Evolutionary conservation across 1,140 invertebrate species (phyloP).

Genomic region (Batillaria attramentaria): DNA sequence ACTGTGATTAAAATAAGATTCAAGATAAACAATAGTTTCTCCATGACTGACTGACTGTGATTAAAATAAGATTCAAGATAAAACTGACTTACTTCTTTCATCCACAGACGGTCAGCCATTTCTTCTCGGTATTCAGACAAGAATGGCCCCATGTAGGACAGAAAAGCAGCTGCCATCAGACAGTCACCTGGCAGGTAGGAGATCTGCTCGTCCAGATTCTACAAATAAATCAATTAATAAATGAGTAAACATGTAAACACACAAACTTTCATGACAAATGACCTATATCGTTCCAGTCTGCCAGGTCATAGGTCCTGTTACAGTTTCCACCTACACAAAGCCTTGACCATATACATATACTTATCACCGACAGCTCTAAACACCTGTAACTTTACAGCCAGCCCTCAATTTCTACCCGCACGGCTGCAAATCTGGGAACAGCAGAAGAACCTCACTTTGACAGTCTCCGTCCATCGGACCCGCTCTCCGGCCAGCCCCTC

Average conservation of each 20-base stretch:
- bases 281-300: too few species aligned
- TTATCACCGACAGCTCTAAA: too few species aligned
- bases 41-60: too few species aligned
- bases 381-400: too few species aligned
- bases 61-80: neutral
- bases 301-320: too few species aligned
- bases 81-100: slow-evolving; percentile 76
- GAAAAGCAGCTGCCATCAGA: slow-evolving; percentile 91
- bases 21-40: too few species aligned
- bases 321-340: too few species aligned
- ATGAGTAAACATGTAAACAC: too few species aligned
- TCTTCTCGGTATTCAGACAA: slow-evolving; percentile 93
- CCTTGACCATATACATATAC: too few species aligned
- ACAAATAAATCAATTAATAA: slow-evolving; percentile 45
- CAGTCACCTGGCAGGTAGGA: slow-evolving; percentile 89
- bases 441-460: neutral
- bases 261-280: too few species aligned
- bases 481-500: slow-evolving; percentile 72
- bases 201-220: slow-evolving; percentile 71
- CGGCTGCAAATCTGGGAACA: neutral
- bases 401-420: too few species aligned
- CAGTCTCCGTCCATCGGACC: slow-evolving; percentile 72
- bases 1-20: too few species aligned
- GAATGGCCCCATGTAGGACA: slow-evolving; percentile 96
- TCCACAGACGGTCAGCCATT: slow-evolving; percentile 89